Evolutionary conservation across 2,113 vertebrate genomes (phyloP).

Genomic region (Dryoscopus gambensis): DNA sequence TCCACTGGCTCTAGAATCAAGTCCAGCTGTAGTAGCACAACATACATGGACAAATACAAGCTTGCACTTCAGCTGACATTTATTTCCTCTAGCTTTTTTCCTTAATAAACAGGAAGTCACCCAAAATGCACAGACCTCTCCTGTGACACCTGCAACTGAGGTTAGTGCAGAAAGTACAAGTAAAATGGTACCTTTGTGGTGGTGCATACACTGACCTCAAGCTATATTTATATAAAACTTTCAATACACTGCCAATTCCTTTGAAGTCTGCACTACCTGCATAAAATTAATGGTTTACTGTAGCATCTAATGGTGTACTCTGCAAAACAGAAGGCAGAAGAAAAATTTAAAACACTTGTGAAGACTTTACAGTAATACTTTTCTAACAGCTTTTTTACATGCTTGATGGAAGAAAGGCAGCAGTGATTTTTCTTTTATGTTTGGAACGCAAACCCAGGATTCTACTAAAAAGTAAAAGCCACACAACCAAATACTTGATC

Average conservation of each 20-base stretch:
- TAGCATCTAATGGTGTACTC: background rate
- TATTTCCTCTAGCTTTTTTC: background rate
- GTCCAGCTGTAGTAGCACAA: background rate
- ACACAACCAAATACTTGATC: background rate
- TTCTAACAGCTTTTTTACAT: background rate
- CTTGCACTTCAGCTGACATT: background rate
- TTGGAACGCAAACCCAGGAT: background rate
- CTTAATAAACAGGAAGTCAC: background rate
- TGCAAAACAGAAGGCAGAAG: background rate
- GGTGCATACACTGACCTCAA: background rate
- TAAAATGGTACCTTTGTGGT: background rate
- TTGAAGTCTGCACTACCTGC: background rate
- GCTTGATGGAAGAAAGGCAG: background rate
- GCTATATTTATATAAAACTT: background rate
- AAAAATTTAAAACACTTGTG: background rate
- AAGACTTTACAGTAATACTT: background rate
- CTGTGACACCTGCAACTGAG: background rate
- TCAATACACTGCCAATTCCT: background rate
- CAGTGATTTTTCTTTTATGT: background rate
- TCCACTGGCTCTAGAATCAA: background rate
- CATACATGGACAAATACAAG: background rate
- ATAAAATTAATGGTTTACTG: background rate
- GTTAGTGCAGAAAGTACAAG: background rate
- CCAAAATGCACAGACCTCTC: background rate
- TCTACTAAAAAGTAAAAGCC: background rate